These are phyloP conservation scores for Loriculus beryllinus DNA, from an alignment of 2,797 vertebrate genomes.

Conservation along the genomic window DNA sequence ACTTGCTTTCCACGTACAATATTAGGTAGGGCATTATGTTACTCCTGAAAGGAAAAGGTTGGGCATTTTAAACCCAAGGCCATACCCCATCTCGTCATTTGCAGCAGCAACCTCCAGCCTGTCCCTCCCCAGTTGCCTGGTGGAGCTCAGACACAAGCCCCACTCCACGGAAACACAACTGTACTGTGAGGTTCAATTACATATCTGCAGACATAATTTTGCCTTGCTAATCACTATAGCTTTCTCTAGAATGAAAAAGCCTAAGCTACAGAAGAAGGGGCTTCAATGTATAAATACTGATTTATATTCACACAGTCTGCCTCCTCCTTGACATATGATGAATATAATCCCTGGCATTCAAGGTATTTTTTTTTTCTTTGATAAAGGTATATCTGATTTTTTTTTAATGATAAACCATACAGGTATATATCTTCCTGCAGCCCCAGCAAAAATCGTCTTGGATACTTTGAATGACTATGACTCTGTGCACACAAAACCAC, in stretches of 20 bases:
- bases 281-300: not conserved
- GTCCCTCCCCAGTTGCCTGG: not conserved
- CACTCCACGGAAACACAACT: accelerated
- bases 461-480: not conserved
- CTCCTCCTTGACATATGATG: not conserved
- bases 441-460: not conserved
- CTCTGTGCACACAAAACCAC: accelerated
- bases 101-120: not conserved
- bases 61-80: not conserved
- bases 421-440: not conserved
- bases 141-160: not conserved
- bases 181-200: not conserved
- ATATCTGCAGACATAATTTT: not conserved
- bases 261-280: not conserved
- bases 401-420: not conserved
- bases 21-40: not conserved
- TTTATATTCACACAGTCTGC: not conserved
- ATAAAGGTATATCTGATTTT: not conserved
- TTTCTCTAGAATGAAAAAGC: not conserved
- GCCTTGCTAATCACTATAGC: not conserved
- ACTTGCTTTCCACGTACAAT: not conserved
- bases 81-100: not conserved
- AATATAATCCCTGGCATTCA: not conserved
- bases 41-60: not conserved
- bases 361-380: not conserved